Evolutionary conservation across 2,888 invertebrate genomes (phyloP), one percentile per base, ranked within the genome.

Genomic region (Tipula unca): DNA sequence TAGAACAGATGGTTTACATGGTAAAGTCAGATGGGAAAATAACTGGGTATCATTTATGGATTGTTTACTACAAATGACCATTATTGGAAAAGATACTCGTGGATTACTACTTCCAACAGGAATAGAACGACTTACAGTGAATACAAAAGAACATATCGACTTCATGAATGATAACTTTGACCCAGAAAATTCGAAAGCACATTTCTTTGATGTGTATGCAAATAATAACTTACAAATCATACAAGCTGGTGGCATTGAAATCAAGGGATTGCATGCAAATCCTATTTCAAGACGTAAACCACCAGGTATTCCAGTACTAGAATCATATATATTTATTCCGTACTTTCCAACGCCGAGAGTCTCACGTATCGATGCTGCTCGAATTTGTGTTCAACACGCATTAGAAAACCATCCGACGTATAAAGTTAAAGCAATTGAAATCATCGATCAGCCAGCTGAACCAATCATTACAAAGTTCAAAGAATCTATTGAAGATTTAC

Each of bases 41-140:
- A 96, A 96, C 90, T 98, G 97, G 97, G 94, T 96, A 6, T 93
- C 96, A 1, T 97, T 97, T 90, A 93, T 98, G 91, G 98, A 98
- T 91, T 95, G 95, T 42, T 95, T 98, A 94, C 92, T 98, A 14
- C 98, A 98, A 90, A 93, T 96, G 88, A 93, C 94, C 88, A 94
- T 97, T 85, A 89, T 97, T 32, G 93, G 94, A 32, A 92, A 94
- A 86, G 94, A 94, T 87, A 93, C 94, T 0, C 92, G 95, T 35
- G 93, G 94, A 2, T 92, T 96, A 3, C 92, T 94, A 88, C 92
- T 96, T 0, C 97, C 97, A 0, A 96, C 95, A 0, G 93, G 95
- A 85, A 94, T 96, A 36, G 93, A 94, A 88, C 94, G 93, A 88
- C 89, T 96, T 0, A 92, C 93, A n/a, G 95, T 96, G 82, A 93